Conservation (phyloP, 1,140 invertebrate genomes). For the Drosophila carrolli region DNA sequence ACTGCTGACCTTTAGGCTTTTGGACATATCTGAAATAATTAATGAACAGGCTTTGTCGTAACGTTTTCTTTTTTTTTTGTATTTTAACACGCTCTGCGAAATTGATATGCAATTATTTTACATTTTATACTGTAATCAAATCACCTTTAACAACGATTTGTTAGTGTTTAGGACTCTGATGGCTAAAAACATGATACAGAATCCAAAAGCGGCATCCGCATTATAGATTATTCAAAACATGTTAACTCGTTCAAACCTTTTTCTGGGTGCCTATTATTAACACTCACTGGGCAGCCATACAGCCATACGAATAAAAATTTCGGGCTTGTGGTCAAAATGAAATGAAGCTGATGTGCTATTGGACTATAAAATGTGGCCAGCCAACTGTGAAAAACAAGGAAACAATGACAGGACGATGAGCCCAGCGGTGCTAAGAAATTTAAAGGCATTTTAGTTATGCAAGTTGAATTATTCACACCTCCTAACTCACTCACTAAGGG, state of each 20-base stretch:
- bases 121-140: constrained; percentile 29
- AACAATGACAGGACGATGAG: constrained; percentile 6
- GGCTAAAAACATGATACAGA: neutral
- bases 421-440: neutral
- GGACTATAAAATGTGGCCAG: constrained; percentile 58
- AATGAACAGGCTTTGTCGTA: constrained; percentile 15
- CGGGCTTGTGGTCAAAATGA: constrained; percentile 60
- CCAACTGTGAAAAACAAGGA: constrained; percentile 67
- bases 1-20: constrained; percentile 13
- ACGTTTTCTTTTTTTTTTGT: neutral
- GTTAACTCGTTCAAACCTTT: constrained; percentile 37
- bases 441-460: constrained; percentile 6
- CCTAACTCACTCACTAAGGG: no score
- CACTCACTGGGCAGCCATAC: constrained; percentile 50
- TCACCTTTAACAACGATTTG: constrained; percentile 21
- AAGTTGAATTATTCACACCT: neutral
- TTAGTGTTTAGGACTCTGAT: constrained; percentile 16
- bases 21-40: constrained; percentile 9
- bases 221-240: constrained; percentile 53
- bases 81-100: constrained; percentile 10
- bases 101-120: constrained; percentile 48
- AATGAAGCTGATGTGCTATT: constrained; percentile 53
- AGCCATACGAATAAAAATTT: constrained; percentile 25
- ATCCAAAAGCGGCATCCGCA: constrained; percentile 2
- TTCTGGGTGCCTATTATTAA: constrained; percentile 43